Percentiles rank a stretch among this genome's conserved stretches.
phyloP scores from a whole-genome alignment of 2,797 vertebrate genomes.

The Merluccius polli region DNA sequence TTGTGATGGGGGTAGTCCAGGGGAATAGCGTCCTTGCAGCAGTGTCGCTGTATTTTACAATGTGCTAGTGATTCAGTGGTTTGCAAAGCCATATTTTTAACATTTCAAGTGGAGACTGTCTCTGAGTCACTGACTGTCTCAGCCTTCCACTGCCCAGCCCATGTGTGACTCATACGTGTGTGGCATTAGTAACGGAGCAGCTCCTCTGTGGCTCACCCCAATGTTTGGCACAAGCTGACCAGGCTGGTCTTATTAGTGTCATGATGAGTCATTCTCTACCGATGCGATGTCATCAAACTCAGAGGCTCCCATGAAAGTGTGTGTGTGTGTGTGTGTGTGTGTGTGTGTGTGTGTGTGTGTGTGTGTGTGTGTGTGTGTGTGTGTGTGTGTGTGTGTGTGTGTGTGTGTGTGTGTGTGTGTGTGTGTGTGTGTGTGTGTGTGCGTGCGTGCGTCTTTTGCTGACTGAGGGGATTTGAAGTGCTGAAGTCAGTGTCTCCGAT shows the following conservation, averaged over 20 bases:
- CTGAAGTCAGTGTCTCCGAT: constrained; percentile 26
- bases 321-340: constrained; percentile 4
- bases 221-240: not conserved
- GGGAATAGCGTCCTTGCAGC: too few relatives aligned
- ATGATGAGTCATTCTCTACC: too few relatives aligned
- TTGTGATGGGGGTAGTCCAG: too few relatives aligned
- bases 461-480: constrained; percentile 20
- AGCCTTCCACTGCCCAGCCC: not conserved
- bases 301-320: not conserved
- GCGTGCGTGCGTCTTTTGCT: constrained; percentile 16
- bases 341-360: constrained; percentile 5
- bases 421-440: not conserved
- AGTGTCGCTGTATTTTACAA: not conserved
- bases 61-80: not conserved
- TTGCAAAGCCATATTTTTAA: not conserved
- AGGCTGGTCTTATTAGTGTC: too few relatives aligned
- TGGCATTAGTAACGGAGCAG: not conserved
- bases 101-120: not conserved
- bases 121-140: not conserved
- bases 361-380: constrained; percentile 1
- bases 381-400: constrained; percentile 12
- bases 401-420: constrained; percentile 6
- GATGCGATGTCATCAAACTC: too few relatives aligned
- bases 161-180: not conserved
- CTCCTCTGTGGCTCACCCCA: not conserved